Percentiles rank a stretch among this genome's conserved stretches.
Evolutionary conservation across 2,888 invertebrate species (phyloP).

Genomic region (Kuschelorhynchus macadamiae): DNA sequence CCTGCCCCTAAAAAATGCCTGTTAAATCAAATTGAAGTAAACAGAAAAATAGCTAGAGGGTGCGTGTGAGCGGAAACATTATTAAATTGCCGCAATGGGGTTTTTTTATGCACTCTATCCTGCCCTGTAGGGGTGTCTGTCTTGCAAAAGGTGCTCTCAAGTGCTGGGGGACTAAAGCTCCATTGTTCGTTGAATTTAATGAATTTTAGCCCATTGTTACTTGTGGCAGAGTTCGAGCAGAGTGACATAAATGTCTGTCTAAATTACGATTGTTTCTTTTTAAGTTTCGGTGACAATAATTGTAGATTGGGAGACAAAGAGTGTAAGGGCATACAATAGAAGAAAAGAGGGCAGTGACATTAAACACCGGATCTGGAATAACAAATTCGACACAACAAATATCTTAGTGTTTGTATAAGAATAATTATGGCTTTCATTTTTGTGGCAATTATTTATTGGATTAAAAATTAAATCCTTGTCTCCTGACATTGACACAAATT

Average conservation of each 20-base stretch:
- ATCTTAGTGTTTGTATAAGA: too few relatives aligned
- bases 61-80: constrained; percentile 59
- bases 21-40: constrained; percentile 40
- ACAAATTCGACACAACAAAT: too few relatives aligned
- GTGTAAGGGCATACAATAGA: constrained; percentile 24
- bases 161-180: constrained; percentile 32
- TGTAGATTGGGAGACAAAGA: constrained; percentile 11
- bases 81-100: constrained; percentile 67
- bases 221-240: constrained; percentile 40
- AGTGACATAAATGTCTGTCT: constrained; percentile 40
- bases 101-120: constrained; percentile 64
- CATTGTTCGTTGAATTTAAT: constrained; percentile 47
- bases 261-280: constrained; percentile 45
- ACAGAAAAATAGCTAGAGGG: constrained; percentile 34
- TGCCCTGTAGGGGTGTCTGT: constrained; percentile 40
- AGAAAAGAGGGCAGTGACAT: background rate
- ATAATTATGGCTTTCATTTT: too few relatives aligned
- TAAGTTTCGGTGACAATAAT: constrained; percentile 22
- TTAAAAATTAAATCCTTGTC: too few relatives aligned
- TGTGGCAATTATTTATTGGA: too few relatives aligned
- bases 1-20: constrained; percentile 6
- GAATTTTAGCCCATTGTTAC: constrained; percentile 44
- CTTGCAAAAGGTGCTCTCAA: constrained; percentile 25
- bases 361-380: too few relatives aligned
- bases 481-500: too few relatives aligned